phyloP scores from a whole-genome alignment of 2,888 invertebrate genomes.

The Coleophora flavipennella region DNA sequence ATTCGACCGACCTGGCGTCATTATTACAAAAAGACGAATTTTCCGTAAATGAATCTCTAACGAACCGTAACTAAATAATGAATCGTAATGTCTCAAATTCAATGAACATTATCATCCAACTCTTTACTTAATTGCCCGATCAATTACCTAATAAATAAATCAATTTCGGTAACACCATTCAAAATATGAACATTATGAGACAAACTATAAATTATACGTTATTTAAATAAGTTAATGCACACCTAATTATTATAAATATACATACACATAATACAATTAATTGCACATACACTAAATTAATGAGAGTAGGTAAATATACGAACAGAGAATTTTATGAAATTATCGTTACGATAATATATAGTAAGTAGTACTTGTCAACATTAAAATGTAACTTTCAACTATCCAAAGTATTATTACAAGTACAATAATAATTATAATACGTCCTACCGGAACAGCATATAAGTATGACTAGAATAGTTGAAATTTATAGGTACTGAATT shows the following conservation, averaged over 20 bases:
- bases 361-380: slow-evolving; percentile 34
- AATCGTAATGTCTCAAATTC: neutral
- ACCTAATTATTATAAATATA: slow-evolving; percentile 31
- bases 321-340: slow-evolving; percentile 49
- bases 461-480: slow-evolving; percentile 43
- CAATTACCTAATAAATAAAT: slow-evolving; percentile 66
- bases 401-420: slow-evolving; percentile 33
- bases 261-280: slow-evolving; percentile 56
- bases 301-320: slow-evolving; percentile 41
- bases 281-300: slow-evolving; percentile 66
- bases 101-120: neutral
- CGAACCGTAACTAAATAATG: slow-evolving; percentile 13
- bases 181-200: slow-evolving; percentile 9
- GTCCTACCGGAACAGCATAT: slow-evolving; percentile 22
- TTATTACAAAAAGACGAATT: slow-evolving; percentile 14
- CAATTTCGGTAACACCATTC: slow-evolving; percentile 35
- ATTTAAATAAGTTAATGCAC: slow-evolving; percentile 53
- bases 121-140: slow-evolving; percentile 42
- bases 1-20: slow-evolving; percentile 35
- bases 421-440: slow-evolving; percentile 25
- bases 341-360: slow-evolving; percentile 29
- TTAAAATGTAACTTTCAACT: slow-evolving; percentile 37
- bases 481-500: slow-evolving; percentile 41
- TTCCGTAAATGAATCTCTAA: slow-evolving; percentile 10
- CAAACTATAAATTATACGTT: slow-evolving; percentile 13